Evolutionary conservation across 2,888 invertebrate genomes (phyloP), one percentile per base, ranked within the genome.

Genomic region (Acanthosoma haemorrhoidale): DNA sequence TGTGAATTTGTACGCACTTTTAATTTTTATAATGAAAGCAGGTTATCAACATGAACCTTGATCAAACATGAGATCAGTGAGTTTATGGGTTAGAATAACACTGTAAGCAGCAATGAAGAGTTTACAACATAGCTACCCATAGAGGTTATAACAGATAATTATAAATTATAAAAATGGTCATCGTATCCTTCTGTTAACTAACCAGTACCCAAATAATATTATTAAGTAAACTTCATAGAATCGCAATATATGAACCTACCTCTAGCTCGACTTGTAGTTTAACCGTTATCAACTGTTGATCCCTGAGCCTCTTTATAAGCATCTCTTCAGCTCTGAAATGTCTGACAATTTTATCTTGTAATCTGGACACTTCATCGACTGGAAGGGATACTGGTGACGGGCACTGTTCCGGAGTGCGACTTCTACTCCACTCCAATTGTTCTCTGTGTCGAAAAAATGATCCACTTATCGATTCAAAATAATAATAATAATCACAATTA

Each of bases 301-400:
- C 75, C n/a, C 71, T 64, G 11, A 75, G 32, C 9, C 69, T 72
- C 43, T 74, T 75, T 13, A 75, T 70, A n/a, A 74, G 38, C 6
- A 72, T 71, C 57, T 91, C 91, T 77, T 91, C 91, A 0, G 89
- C 90, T 25, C 91, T 82, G 4, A 86, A 83, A 75, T 90, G 87
- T 69, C 85, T 84, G 29, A 83, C 78, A 73, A 87, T 79, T 74
- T 85, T 85, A 32, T 86, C 86, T 71, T 85, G 83, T 8, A 87
- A 80, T 58, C 84, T 82, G 36, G 83, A 81, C 8, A 87, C 78
- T 57, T 85, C 84, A 74, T 86, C 84, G 51, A 86, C 79, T 1
- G 84, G 85, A 2, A 85, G 75, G 39, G 82, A 80, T 2, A 75
- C 73, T 51, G 80, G 78, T 1, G 80, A 79, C 0, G 77, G 76